These are phyloP conservation scores for Paracanthobrama guichenoti DNA, from an alignment of 2,113 vertebrate genomes.

Conservation along the genomic window DNA sequence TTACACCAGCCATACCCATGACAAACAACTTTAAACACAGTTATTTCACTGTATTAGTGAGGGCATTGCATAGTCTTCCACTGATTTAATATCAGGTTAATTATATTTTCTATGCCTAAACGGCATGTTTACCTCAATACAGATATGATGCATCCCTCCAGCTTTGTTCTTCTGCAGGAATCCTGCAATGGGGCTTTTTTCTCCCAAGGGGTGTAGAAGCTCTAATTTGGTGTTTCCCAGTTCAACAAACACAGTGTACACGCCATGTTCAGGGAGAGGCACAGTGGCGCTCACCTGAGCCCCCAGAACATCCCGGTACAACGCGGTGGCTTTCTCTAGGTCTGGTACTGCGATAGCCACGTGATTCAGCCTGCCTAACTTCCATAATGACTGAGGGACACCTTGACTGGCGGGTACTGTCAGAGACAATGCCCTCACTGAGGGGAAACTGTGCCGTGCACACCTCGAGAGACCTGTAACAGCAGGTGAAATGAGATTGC, in stretches of 20 bases:
- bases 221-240: constrained; percentile 95
- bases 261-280: constrained; percentile 89
- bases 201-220: constrained; percentile 90
- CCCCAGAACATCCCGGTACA: constrained; percentile 87
- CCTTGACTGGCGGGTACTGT: constrained; percentile 60
- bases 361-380: constrained; percentile 88
- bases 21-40: too few species aligned
- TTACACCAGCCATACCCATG: too few species aligned
- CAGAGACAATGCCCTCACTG: constrained; percentile 58
- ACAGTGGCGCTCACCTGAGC: constrained; percentile 84
- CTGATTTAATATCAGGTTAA: too few species aligned
- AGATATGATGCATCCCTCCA: constrained; percentile 96
- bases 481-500: constrained; percentile 37
- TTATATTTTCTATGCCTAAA: too few species aligned
- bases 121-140: constrained; percentile 87
- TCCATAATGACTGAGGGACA: constrained; percentile 79
- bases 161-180: constrained; percentile 92
- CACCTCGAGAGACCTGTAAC: constrained; percentile 75
- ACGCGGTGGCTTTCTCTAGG: constrained; percentile 82
- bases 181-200: constrained; percentile 86
- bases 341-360: constrained; percentile 93
- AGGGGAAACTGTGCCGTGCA: constrained; percentile 37
- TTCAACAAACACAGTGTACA: constrained; percentile 92
- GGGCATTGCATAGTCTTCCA: too few species aligned
- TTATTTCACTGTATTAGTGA: too few species aligned